A percentile compares a stretch with the other conserved stretches of the same genome.
Evolutionary conservation across 2,797 vertebrate genomes (phyloP).

Genomic region (Xyrichtys novacula): DNA sequence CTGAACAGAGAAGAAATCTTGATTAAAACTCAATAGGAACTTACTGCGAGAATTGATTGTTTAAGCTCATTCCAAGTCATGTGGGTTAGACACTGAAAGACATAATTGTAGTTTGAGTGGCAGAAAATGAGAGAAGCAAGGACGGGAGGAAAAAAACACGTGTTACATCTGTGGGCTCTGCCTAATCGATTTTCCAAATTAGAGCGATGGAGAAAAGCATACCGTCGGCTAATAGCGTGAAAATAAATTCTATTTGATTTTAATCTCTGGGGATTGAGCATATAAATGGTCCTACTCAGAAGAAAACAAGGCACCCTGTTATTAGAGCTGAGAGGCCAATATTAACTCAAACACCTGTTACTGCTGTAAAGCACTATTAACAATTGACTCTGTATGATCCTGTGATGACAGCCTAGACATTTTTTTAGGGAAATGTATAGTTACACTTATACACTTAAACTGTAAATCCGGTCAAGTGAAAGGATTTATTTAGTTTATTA

Average conservation of each 20-base stretch:
- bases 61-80: slow-evolving; percentile 52
- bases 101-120: slow-evolving; percentile 46
- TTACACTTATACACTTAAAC: no score
- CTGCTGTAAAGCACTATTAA: background rate
- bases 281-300: background rate
- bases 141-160: slow-evolving; percentile 5
- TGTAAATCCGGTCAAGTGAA: no score
- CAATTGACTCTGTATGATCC: background rate
- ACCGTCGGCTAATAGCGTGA: background rate
- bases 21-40: slow-evolving; percentile 76
- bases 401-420: no score
- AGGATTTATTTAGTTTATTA: no score
- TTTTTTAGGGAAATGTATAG: no score
- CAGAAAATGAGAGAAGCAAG: slow-evolving; percentile 15
- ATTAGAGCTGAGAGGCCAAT: background rate
- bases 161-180: slow-evolving; percentile 15
- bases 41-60: slow-evolving; percentile 67
- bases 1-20: slow-evolving; percentile 72
- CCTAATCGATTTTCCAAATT: slow-evolving; percentile 25
- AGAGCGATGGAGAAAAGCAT: background rate
- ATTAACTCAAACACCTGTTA: background rate
- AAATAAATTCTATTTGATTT: slow-evolving; percentile 1
- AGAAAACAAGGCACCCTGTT: background rate
- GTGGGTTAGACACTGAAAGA: slow-evolving; percentile 26
- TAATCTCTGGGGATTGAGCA: background rate